These are phyloP conservation scores for Harpalus rufipes DNA, from an alignment of 2,888 invertebrate genomes.

Conservation along the genomic window DNA sequence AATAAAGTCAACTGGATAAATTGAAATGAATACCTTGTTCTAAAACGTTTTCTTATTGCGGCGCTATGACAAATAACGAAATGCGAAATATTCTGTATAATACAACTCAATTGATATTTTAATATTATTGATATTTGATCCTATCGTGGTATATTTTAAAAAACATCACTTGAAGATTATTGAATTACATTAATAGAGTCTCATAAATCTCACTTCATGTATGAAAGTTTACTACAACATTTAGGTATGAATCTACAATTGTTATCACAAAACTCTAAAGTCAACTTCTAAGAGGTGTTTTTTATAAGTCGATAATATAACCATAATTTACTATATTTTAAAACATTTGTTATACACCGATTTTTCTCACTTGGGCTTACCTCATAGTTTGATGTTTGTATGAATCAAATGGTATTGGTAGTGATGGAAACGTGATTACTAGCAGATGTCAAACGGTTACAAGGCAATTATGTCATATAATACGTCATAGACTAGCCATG, in stretches of 20 bases:
- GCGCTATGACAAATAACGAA: conserved; percentile 61
- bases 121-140: conserved; percentile 43
- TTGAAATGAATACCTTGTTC: conserved; percentile 50
- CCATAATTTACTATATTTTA: conserved; percentile 21
- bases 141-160: conserved; percentile 6
- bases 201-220: too few species aligned
- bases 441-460: too few species aligned
- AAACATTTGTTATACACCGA: conserved; percentile 28
- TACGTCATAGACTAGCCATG: too few species aligned
- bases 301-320: conserved; percentile 13
- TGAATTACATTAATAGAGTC: too few species aligned
- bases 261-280: too few species aligned
- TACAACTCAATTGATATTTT: conserved; percentile 51
- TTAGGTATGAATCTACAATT: too few species aligned
- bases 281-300: conserved; percentile 19
- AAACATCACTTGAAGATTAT: conserved; percentile 36
- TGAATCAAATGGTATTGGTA: too few species aligned
- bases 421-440: too few species aligned
- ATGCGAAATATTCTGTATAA: conserved; percentile 51
- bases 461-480: too few species aligned
- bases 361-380: too few species aligned
- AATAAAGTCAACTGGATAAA: conserved; percentile 47
- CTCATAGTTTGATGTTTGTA: too few species aligned
- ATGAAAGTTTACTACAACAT: too few species aligned
- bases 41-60: conserved; percentile 54